A percentile compares a stretch with the other conserved stretches of the same genome.
Evolutionary conservation across 2,113 vertebrate species (phyloP).

Genomic region (Podarcis muralis): DNA sequence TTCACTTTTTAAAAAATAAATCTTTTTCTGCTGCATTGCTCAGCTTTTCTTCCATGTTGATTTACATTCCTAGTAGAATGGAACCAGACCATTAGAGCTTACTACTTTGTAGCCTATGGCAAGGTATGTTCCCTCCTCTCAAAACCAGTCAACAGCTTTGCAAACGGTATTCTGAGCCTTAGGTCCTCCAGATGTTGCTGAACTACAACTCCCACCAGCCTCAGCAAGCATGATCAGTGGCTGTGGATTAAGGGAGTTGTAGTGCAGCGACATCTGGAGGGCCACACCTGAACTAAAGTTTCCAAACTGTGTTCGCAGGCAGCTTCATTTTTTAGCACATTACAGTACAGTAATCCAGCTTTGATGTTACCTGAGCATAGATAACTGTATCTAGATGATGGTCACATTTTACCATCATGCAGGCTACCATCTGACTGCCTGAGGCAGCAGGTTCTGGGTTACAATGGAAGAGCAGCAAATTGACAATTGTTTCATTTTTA

Average conservation of each 20-base stretch:
- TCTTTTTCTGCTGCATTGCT: neutral
- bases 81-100: neutral
- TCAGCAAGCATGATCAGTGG: too few relatives aligned
- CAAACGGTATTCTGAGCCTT: neutral
- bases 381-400: too few relatives aligned
- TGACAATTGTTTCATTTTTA: neutral
- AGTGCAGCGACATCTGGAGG: too few relatives aligned
- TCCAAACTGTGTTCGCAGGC: neutral
- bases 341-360: neutral
- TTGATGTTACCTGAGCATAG: neutral
- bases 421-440: neutral
- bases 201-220: too few relatives aligned
- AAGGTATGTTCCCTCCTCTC: neutral
- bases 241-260: too few relatives aligned
- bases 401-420: too few relatives aligned
- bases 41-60: neutral
- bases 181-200: too few relatives aligned
- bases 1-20: neutral
- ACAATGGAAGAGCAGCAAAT: neutral
- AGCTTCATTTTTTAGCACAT: neutral
- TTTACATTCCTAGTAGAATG: neutral
- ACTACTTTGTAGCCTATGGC: neutral
- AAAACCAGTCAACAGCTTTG: neutral
- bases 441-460: neutral
- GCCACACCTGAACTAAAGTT: neutral